These are phyloP conservation scores for Corythornis vintsioides DNA, from an alignment of 2,113 vertebrate genomes.

Conservation along the genomic window DNA sequence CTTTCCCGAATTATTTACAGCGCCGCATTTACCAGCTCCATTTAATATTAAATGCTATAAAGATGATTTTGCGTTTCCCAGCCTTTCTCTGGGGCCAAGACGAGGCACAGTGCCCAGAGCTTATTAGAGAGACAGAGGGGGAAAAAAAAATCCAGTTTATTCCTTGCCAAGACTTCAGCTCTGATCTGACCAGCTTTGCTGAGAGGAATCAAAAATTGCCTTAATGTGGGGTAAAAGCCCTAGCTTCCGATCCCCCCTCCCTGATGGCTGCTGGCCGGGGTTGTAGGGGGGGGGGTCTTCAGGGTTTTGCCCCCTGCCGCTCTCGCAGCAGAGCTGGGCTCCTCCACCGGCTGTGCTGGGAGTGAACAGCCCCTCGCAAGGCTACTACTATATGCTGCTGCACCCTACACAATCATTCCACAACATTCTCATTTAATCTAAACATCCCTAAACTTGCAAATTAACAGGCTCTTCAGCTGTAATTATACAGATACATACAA, in stretches of 20 bases:
- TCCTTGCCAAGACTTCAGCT: slow-evolving; percentile 50
- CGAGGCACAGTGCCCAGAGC: slow-evolving; percentile 10
- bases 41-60: background rate
- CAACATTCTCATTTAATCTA: slow-evolving; percentile 53
- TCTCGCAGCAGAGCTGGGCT: background rate
- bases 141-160: background rate
- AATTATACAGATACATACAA: slow-evolving; percentile 65
- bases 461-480: slow-evolving; percentile 62
- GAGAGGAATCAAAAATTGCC: background rate
- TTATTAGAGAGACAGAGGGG: background rate
- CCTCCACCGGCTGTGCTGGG: background rate
- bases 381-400: background rate
- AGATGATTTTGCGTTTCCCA: slow-evolving; percentile 3
- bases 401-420: slow-evolving; percentile 30
- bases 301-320: background rate
- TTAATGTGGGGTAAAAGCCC: background rate
- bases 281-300: background rate
- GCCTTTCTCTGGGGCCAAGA: background rate
- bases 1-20: background rate
- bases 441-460: slow-evolving; percentile 61
- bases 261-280: background rate
- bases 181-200: background rate
- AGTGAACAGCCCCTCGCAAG: background rate
- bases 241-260: background rate
- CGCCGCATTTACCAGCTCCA: background rate